These are phyloP conservation scores for Drosophila pachea DNA, from an alignment of 1,140 invertebrate genomes.

Conservation along the genomic window DNA sequence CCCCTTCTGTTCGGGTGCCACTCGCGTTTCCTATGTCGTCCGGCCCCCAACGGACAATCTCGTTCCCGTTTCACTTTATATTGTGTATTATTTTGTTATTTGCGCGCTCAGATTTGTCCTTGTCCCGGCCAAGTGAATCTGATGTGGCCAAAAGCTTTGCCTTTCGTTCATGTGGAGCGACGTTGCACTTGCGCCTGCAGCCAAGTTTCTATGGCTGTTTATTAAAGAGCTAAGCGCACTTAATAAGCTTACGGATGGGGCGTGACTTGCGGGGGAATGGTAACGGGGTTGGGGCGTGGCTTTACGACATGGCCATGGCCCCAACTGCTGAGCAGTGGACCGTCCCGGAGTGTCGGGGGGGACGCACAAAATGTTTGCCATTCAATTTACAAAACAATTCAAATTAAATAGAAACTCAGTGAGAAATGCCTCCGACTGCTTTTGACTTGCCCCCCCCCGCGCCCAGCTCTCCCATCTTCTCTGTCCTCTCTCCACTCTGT, in stretches of 20 bases:
- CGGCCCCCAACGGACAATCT: not conserved
- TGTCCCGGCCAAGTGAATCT: constrained; percentile 20
- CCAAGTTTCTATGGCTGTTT: constrained; percentile 68
- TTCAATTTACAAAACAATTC: constrained; percentile 63
- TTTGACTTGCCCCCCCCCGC: not conserved
- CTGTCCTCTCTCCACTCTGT: no score
- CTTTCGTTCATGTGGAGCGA: constrained; percentile 2
- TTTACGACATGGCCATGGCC: constrained; percentile 5
- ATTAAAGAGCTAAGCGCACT: constrained; percentile 72
- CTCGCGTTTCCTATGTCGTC: no score
- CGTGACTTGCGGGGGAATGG: no score
- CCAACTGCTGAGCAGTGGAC: constrained; percentile 7
- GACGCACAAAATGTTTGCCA: constrained; percentile 52
- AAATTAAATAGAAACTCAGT: constrained; percentile 70
- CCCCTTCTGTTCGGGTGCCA: not conserved
- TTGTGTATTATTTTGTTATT: constrained; percentile 22
- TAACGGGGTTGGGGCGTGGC: not conserved
- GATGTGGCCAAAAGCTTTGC: constrained; percentile 54
- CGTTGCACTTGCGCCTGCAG: constrained; percentile 39
- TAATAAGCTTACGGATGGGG: constrained; percentile 64
- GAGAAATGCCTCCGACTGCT: constrained; percentile 38
- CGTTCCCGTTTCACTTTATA: not conserved
- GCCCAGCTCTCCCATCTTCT: not conserved
- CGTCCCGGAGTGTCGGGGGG: constrained; percentile 1
- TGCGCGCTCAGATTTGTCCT: constrained; percentile 31